Evolutionary conservation across 2,888 invertebrate species (phyloP).

Genomic region (Chesias legatella): DNA sequence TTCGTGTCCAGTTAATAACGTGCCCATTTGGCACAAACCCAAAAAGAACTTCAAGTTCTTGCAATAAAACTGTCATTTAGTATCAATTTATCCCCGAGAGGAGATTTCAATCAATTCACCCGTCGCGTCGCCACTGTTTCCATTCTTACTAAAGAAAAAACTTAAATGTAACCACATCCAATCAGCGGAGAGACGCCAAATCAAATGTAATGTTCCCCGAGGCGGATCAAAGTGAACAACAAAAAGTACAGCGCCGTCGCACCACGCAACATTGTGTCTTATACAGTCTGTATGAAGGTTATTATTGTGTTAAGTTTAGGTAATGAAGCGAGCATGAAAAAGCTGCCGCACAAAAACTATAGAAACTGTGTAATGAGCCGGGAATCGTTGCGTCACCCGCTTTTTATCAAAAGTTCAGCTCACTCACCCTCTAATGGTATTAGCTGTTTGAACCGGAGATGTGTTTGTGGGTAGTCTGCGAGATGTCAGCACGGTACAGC

Average conservation of each 20-base stretch:
- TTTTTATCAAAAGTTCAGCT: slow-evolving; percentile 11
- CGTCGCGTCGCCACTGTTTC: slow-evolving; percentile 7
- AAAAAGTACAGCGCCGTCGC: slow-evolving; percentile 12
- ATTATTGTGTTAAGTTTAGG: slow-evolving; percentile 10
- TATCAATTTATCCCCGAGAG: slow-evolving; percentile 10
- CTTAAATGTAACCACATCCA: slow-evolving; percentile 19
- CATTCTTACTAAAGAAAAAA: slow-evolving; percentile 13
- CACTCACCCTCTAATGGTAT: slow-evolving; percentile 16
- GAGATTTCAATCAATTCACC: slow-evolving; percentile 6
- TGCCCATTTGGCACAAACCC: too few species aligned
- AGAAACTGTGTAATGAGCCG: slow-evolving; percentile 28
- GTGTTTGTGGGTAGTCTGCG: slow-evolving; percentile 8
- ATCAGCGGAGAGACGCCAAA: slow-evolving; percentile 26
- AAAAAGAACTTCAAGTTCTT: too few species aligned
- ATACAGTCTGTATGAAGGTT: slow-evolving; percentile 4
- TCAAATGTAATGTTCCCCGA: slow-evolving; percentile 24
- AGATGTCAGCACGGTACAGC: neutral
- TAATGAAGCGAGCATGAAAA: slow-evolving; percentile 32
- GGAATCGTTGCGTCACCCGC: slow-evolving; percentile 25
- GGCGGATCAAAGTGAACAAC: slow-evolving; percentile 13
- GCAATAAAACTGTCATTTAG: neutral
- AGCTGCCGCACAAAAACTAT: slow-evolving; percentile 25
- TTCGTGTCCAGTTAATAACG: too few species aligned
- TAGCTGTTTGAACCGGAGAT: slow-evolving; percentile 15
- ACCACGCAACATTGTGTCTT: slow-evolving; percentile 13